Conservation (phyloP, 2,888 invertebrate species). For the Coleophora deauratella region DNA sequence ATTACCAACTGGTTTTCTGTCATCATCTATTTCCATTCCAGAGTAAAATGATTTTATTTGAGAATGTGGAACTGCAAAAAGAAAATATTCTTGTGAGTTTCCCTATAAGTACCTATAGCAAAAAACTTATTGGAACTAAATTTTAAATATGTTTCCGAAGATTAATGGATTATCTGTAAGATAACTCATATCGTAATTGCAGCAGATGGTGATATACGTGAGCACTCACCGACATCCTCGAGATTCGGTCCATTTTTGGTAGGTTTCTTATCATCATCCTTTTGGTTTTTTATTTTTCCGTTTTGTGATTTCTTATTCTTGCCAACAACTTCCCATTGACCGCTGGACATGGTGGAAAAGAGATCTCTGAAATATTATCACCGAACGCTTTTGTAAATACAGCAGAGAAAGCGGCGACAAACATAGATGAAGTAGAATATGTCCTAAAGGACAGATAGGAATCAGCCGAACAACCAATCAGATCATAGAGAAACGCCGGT, state of each 20-base stretch:
- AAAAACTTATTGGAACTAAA: no score
- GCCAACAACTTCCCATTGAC: slow-evolving; percentile 82
- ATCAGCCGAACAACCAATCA: no score
- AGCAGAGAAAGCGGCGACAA: slow-evolving; percentile 23
- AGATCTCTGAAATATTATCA: slow-evolving; percentile 24
- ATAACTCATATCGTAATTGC: no score
- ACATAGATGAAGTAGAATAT: no score
- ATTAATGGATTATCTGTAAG: no score
- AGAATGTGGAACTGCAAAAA: slow-evolving; percentile 76
- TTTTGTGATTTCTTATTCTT: slow-evolving; percentile 77
- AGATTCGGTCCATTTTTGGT: slow-evolving; percentile 79
- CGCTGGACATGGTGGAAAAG: slow-evolving; percentile 54
- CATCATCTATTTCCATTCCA: slow-evolving; percentile 76
- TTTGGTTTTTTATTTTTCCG: slow-evolving; percentile 57
- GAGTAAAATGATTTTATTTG: slow-evolving; percentile 80
- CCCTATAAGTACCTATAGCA: no score
- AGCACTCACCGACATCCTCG: slow-evolving; percentile 81
- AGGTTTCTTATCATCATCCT: slow-evolving; percentile 77
- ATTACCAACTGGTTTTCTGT: slow-evolving; percentile 71
- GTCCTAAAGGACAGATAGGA: no score
- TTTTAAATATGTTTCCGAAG: no score
- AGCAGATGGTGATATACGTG: neutral
- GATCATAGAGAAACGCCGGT: no score
- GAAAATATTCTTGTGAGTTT: no score
- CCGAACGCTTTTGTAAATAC: slow-evolving; percentile 51